phyloP scores from a whole-genome alignment of 23 tunicate species.

The Phallusia fumigata region DNA sequence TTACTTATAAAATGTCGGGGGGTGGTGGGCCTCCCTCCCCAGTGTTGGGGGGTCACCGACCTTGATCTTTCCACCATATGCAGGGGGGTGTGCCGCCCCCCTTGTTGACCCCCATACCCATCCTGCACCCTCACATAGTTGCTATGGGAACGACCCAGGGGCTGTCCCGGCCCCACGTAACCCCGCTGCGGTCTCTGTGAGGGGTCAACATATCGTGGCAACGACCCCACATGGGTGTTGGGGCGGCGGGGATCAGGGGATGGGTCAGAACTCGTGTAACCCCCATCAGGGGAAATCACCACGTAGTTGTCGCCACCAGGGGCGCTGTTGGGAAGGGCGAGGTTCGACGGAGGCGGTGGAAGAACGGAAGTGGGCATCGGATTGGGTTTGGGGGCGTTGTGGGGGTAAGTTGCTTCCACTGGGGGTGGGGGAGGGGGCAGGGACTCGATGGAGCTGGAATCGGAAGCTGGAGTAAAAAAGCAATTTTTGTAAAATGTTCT shows the following conservation, averaged over 20 bases:
- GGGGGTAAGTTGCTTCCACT: slow-evolving; percentile 19
- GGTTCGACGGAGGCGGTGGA: slow-evolving; percentile 26
- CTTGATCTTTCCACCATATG: slow-evolving; percentile 61
- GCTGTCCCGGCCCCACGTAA: neutral
- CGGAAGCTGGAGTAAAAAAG: slow-evolving; percentile 54
- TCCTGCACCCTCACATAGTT: neutral
- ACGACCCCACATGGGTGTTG: slow-evolving; percentile 33
- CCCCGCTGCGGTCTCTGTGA: neutral
- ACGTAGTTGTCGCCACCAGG: slow-evolving; percentile 21
- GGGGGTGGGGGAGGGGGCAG: slow-evolving; percentile 87
- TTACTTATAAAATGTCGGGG: slow-evolving; percentile 14
- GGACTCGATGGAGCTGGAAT: slow-evolving; percentile 86
- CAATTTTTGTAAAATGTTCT: neutral
- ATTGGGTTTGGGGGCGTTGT: neutral
- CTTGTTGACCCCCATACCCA: slow-evolving; percentile 14
- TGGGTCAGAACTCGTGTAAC: slow-evolving; percentile 43
- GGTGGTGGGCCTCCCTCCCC: slow-evolving; percentile 14
- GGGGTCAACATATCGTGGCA: slow-evolving; percentile 39
- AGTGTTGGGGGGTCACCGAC: slow-evolving; percentile 55
- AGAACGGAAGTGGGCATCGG: neutral
- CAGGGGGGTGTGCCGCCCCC: slow-evolving; percentile 35
- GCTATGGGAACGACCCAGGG: neutral
- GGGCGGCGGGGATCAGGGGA: slow-evolving; percentile 24
- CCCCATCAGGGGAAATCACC: slow-evolving; percentile 59
- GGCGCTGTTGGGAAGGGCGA: slow-evolving; percentile 8